Evolutionary conservation across 2,888 invertebrate genomes (phyloP).

Genomic region (Plagodis pulveraria): DNA sequence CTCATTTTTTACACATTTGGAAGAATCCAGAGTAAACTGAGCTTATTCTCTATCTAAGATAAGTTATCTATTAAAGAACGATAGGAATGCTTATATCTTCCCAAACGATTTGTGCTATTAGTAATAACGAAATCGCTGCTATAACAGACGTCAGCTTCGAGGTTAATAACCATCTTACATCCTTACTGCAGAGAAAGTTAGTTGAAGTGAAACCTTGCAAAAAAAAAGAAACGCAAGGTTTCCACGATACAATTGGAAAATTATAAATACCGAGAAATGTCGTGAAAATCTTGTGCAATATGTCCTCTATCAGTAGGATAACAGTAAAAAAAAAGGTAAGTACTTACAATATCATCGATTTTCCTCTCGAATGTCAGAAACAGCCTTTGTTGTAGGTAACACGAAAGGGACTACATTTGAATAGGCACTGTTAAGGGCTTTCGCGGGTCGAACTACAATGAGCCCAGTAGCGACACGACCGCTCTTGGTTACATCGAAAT

Average conservation of each 20-base stretch:
- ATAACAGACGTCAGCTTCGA: slow-evolving; percentile 21
- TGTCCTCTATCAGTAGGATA: slow-evolving; percentile 24
- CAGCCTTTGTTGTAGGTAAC: slow-evolving; percentile 65
- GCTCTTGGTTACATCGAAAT: slow-evolving; percentile 75
- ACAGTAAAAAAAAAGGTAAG: slow-evolving; percentile 62
- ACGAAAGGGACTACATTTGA: slow-evolving; percentile 84
- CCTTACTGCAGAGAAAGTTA: slow-evolving; percentile 44
- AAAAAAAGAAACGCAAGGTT: slow-evolving; percentile 22
- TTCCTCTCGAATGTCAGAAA: slow-evolving; percentile 72
- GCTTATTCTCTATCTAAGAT: no score
- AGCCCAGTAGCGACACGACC: slow-evolving; percentile 78
- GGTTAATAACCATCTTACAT: slow-evolving; percentile 26
- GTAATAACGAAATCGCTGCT: slow-evolving; percentile 8
- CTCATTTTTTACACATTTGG: slow-evolving; percentile 15
- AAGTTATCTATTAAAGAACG: not conserved
- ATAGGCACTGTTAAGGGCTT: slow-evolving; percentile 78
- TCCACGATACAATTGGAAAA: slow-evolving; percentile 25
- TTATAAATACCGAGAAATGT: slow-evolving; percentile 13
- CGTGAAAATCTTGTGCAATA: slow-evolving; percentile 55
- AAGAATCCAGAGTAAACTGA: not conserved
- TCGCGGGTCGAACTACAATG: slow-evolving; percentile 80
- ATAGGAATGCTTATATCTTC: not conserved
- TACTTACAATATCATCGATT: slow-evolving; percentile 81
- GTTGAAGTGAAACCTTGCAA: slow-evolving; percentile 19
- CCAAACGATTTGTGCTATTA: not conserved